These are phyloP conservation scores for Apodemia hepburni DNA, from an alignment of 2,888 invertebrate genomes.

Conservation along the genomic window DNA sequence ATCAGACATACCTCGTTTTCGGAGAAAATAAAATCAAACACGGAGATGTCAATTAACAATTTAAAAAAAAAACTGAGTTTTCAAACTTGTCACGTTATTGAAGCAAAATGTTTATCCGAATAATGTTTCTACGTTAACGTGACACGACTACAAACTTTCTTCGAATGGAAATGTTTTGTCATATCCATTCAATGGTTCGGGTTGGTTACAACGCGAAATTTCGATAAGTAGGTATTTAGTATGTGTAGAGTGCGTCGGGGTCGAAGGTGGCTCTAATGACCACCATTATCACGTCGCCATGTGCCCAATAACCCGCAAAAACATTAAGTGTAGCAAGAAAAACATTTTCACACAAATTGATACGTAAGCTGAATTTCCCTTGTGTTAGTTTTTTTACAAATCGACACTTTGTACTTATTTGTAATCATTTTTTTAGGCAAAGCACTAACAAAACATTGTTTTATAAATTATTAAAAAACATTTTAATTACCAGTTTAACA, in stretches of 20 bases:
- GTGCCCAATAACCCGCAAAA: neutral
- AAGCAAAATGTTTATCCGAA: too few species aligned
- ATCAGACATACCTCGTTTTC: too few species aligned
- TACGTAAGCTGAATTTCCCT: neutral
- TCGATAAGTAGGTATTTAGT: slow-evolving; percentile 12
- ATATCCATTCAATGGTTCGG: slow-evolving; percentile 1
- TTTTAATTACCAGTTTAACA: too few species aligned
- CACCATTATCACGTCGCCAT: slow-evolving; percentile 6
- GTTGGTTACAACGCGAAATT: neutral
- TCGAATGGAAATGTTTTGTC: slow-evolving; percentile 5
- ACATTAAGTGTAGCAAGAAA: neutral
- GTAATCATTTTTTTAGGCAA: too few species aligned
- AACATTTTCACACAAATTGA: slow-evolving; percentile 2
- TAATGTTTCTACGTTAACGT: neutral
- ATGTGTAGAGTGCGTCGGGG: slow-evolving; percentile 3
- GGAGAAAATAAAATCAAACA: too few species aligned
- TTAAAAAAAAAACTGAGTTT: too few species aligned
- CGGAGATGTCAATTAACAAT: too few species aligned
- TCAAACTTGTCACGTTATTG: too few species aligned
- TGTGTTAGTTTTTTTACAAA: neutral
- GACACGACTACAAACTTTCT: neutral
- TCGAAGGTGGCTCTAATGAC: slow-evolving; percentile 1
- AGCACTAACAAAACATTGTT: too few species aligned
- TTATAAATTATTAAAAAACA: too few species aligned
- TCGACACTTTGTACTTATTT: too few species aligned